Conservation (phyloP, 1,140 invertebrate species). For the Ceratina australensis region DNA sequence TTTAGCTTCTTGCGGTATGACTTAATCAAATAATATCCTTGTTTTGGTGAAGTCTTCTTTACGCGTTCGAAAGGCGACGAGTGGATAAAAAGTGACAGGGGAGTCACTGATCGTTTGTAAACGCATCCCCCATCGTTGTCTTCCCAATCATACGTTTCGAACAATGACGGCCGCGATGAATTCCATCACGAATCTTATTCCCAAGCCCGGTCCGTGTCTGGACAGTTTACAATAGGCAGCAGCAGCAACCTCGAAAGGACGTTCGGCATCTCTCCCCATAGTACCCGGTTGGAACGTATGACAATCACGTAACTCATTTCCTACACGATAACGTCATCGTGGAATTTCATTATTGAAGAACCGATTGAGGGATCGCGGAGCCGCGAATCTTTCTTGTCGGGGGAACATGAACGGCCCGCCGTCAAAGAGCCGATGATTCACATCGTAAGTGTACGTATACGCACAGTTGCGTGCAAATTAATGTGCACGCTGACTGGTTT, state of each 20-base stretch:
- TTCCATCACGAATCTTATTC: conserved; percentile 66
- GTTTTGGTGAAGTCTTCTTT: too few species aligned
- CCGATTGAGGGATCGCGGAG: conserved; percentile 56
- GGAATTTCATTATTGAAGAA: conserved; percentile 66
- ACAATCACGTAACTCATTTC: conserved; percentile 66
- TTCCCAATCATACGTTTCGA: conserved; percentile 37
- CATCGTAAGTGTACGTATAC: background rate
- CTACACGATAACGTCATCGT: conserved; percentile 66
- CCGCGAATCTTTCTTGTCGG: conserved; percentile 50
- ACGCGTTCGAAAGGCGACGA: background rate
- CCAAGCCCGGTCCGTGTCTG: conserved; percentile 53
- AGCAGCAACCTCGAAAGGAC: conserved; percentile 65
- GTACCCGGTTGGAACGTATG: conserved; percentile 44
- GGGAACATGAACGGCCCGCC: conserved; percentile 31
- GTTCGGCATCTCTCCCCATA: conserved; percentile 63
- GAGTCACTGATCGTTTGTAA: conserved; percentile 17
- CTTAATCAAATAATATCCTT: background rate
- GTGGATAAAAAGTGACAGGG: background rate
- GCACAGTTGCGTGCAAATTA: conserved; percentile 22
- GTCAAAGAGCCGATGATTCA: conserved; percentile 45
- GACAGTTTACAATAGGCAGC: conserved; percentile 56
- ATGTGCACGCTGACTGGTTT: background rate
- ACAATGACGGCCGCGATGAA: conserved; percentile 61
- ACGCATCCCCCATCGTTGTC: conserved; percentile 40
- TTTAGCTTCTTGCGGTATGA: background rate